phyloP scores from a whole-genome alignment of 2,888 invertebrate species.

The Perizoma flavofasciatum region DNA sequence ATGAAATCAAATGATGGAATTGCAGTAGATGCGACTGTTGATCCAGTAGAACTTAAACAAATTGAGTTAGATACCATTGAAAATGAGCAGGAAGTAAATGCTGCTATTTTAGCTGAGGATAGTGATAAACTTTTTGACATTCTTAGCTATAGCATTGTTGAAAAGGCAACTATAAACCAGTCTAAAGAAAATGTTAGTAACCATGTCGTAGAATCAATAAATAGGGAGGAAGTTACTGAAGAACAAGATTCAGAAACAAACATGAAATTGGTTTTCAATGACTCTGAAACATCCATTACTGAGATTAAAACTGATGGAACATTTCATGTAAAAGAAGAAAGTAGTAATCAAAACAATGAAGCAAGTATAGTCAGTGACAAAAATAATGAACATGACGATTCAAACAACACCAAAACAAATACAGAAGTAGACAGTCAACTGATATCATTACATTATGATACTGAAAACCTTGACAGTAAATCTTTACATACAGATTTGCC shows the following conservation, averaged over 20 bases:
- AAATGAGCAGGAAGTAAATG: constrained; percentile 5
- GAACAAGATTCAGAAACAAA: constrained; percentile 45
- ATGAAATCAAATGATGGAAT: background rate
- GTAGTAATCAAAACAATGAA: constrained; percentile 11
- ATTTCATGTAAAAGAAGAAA: background rate
- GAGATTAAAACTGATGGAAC: constrained; percentile 15
- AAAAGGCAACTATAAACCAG: constrained; percentile 2
- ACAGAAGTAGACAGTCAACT: constrained; percentile 50
- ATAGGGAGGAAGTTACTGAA: constrained; percentile 28
- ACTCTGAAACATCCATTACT: constrained; percentile 36
- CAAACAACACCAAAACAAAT: constrained; percentile 4
- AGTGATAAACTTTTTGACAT: constrained; percentile 23
- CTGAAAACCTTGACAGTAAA: constrained; percentile 43
- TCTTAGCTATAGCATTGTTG: constrained; percentile 17
- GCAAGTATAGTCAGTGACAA: constrained; percentile 8
- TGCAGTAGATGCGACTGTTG: background rate
- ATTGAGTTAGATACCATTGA: constrained; percentile 3
- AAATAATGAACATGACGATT: constrained; percentile 10
- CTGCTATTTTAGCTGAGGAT: constrained; percentile 22
- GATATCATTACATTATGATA: constrained; percentile 53
- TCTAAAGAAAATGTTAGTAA: constrained; percentile 16
- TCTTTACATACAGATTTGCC: constrained; percentile 8
- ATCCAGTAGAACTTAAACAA: background rate
- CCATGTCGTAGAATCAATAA: constrained; percentile 20
- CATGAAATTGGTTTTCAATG: constrained; percentile 47